A percentile compares a stretch with the other conserved stretches of the same genome.
These are phyloP conservation scores for Chaetodon auriga DNA, from an alignment of 2,113 vertebrate species.

Conservation along the genomic window DNA sequence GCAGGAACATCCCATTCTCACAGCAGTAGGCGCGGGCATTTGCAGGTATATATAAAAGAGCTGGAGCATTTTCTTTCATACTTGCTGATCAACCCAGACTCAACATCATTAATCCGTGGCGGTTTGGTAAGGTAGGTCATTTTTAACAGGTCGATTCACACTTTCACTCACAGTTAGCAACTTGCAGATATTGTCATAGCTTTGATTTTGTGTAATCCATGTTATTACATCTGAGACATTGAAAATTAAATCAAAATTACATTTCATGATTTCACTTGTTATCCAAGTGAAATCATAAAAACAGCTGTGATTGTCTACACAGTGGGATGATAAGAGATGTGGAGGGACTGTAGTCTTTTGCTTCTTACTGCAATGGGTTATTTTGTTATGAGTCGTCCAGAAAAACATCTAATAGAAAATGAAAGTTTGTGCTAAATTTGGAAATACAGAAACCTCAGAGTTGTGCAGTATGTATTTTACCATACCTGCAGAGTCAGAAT, in stretches of 20 bases:
- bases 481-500: neutral
- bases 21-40: neutral
- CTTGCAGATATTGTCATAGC: neutral
- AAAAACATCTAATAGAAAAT: neutral
- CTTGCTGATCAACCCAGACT: neutral
- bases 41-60: neutral
- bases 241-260: neutral
- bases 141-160: neutral
- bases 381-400: neutral
- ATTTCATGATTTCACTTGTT: no score
- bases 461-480: neutral
- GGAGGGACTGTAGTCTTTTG: neutral
- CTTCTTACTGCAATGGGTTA: neutral
- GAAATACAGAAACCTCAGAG: neutral
- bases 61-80: neutral
- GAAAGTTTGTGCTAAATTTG: neutral
- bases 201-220: neutral
- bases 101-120: neutral
- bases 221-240: neutral
- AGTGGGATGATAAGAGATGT: neutral
- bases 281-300: neutral
- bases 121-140: constrained; percentile 21
- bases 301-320: no score
- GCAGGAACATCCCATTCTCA: neutral
- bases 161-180: neutral